phyloP scores from a whole-genome alignment of 2,797 vertebrate genomes.

The Protosalanx chinensis region DNA sequence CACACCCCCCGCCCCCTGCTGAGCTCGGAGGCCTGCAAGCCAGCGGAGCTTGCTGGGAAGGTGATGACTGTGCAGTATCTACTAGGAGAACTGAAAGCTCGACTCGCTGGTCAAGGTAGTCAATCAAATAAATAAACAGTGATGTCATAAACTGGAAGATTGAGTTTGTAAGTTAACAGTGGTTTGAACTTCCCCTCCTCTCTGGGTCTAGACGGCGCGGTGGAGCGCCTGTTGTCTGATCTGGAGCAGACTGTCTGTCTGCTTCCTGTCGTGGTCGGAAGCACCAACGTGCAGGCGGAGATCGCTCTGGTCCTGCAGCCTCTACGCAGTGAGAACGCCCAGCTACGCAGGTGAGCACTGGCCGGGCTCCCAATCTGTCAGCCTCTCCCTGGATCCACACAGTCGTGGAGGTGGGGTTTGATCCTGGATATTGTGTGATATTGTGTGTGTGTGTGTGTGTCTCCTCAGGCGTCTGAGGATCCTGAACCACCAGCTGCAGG shows the following conservation, averaged over 20 bases:
- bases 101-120: conserved; percentile 64
- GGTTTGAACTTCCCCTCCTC: too few relatives aligned
- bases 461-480: conserved; percentile 74
- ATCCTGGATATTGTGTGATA: not conserved
- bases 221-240: conserved; percentile 74
- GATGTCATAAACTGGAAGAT: not conserved
- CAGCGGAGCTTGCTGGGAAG: conserved; percentile 58
- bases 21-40: not conserved
- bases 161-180: not conserved
- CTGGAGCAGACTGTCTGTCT: conserved; percentile 73
- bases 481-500: conserved; percentile 79
- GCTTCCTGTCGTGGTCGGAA: conserved; percentile 61
- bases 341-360: conserved; percentile 76
- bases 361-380: too few relatives aligned
- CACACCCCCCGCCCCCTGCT: not conserved
- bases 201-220: conserved; percentile 65
- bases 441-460: conserved; percentile 19
- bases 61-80: conserved; percentile 74
- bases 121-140: not conserved
- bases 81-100: conserved; percentile 76
- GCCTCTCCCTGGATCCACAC: not conserved
- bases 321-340: conserved; percentile 78
- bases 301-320: conserved; percentile 75
- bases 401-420: not conserved
- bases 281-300: conserved; percentile 67